phyloP scores from a whole-genome alignment of 64 coral and sea anemone genomes.

The Pocillopora verrucosa region DNA sequence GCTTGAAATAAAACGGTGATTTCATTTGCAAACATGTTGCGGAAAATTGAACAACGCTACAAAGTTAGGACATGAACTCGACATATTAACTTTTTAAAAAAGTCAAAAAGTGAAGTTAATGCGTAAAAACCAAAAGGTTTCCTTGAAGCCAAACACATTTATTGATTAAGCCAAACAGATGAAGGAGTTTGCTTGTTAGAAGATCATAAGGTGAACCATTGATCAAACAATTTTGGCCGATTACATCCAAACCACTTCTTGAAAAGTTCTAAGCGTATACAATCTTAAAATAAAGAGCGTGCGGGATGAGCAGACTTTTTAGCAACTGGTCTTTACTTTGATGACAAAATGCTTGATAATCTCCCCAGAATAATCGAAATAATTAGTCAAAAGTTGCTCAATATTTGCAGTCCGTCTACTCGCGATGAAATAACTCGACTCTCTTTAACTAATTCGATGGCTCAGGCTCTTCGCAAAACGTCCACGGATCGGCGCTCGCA shows the following conservation, averaged over 20 bases:
- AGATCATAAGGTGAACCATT: neutral
- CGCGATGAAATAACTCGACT: neutral
- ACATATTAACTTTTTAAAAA: neutral
- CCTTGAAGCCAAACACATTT: neutral
- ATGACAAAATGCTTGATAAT: neutral
- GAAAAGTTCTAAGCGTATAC: too few species aligned
- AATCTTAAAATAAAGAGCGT: too few species aligned
- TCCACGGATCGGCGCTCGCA: neutral
- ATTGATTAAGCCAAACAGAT: neutral
- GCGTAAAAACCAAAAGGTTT: neutral
- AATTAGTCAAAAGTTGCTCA: neutral
- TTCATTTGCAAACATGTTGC: neutral
- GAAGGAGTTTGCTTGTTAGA: neutral
- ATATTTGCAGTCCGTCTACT: neutral
- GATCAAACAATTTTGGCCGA: too few species aligned
- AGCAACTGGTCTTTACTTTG: neutral
- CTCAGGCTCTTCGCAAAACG: neutral
- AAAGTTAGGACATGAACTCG: neutral
- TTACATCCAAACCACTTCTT: too few species aligned
- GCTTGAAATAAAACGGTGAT: neutral
- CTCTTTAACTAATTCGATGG: neutral
- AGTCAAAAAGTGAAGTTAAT: neutral
- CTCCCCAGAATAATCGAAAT: neutral
- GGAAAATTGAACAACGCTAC: neutral
- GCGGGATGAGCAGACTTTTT: neutral